Evolutionary conservation across 2,888 invertebrate genomes (phyloP).

Genomic region (Cactoblastis cactorum): DNA sequence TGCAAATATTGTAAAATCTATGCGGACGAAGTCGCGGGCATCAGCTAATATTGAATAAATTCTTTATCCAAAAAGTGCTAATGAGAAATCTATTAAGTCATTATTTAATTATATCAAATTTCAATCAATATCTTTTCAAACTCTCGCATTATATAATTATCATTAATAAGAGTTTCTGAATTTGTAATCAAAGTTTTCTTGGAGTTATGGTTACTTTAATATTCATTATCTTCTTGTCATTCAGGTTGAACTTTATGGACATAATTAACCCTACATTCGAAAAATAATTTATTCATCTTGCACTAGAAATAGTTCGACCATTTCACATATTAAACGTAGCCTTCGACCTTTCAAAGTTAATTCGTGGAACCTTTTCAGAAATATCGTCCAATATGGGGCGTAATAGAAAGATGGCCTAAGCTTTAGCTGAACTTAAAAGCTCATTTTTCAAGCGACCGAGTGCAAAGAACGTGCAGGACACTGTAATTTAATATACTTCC

Average conservation of each 20-base stretch:
- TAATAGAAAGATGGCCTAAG: conserved; percentile 5
- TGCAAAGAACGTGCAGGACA: conserved; percentile 7
- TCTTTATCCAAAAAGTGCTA: no score
- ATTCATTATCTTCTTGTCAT: background rate
- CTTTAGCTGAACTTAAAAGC: conserved; percentile 4
- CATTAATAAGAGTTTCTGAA: no score
- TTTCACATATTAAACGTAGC: background rate
- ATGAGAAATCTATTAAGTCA: no score
- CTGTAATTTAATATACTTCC: conserved; percentile 1
- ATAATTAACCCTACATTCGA: background rate
- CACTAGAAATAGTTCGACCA: background rate
- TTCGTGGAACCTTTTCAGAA: conserved; percentile 1
- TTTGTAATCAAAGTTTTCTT: no score
- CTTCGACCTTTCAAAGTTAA: background rate
- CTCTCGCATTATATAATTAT: no score
- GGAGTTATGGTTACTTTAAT: background rate
- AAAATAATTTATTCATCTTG: background rate
- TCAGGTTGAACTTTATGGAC: background rate
- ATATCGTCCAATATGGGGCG: conserved; percentile 7
- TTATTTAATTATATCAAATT: no score
- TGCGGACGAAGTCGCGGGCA: no score
- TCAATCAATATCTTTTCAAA: no score
- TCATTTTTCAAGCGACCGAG: conserved; percentile 10
- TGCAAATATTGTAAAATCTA: no score
- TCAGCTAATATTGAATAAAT: no score